A percentile compares a stretch with the other conserved stretches of the same genome.
These are phyloP conservation scores for Drosophila melanica DNA, from an alignment of 1,140 invertebrate species.

Conservation along the genomic window DNA sequence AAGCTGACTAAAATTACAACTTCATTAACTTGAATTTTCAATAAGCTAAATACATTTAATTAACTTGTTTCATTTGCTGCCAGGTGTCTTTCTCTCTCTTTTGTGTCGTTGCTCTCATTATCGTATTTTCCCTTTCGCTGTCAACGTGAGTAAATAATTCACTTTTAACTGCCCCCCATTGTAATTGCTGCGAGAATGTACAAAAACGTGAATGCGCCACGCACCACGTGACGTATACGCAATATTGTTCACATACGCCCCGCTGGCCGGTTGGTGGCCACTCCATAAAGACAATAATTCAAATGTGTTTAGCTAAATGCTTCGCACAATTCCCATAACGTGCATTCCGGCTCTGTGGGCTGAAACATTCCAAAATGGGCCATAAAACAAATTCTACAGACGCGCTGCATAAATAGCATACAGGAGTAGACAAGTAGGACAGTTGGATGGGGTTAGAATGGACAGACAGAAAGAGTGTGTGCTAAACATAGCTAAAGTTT, in stretches of 20 bases:
- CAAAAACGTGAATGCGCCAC: background rate
- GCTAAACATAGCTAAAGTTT: constrained; percentile 3
- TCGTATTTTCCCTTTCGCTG: background rate
- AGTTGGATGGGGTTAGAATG: background rate
- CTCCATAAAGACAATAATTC: constrained; percentile 38
- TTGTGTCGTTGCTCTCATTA: background rate
- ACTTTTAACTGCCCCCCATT: constrained; percentile 3
- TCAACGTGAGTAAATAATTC: constrained; percentile 2
- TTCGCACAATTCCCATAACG: constrained; percentile 56
- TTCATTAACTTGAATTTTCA: constrained; percentile 59
- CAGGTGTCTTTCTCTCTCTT: background rate
- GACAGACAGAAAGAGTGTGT: too few relatives aligned
- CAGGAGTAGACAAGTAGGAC: background rate
- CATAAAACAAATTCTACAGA: constrained; percentile 48
- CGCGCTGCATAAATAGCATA: constrained; percentile 10
- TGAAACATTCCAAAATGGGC: constrained; percentile 54
- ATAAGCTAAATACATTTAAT: constrained; percentile 46
- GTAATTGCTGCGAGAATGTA: background rate
- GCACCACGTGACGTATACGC: constrained; percentile 25
- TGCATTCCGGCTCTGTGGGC: constrained; percentile 45
- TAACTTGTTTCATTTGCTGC: background rate
- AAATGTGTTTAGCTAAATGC: constrained; percentile 56
- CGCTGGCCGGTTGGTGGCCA: background rate
- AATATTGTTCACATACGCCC: constrained; percentile 12
- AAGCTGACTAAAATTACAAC: constrained; percentile 35